Evolutionary conservation across 2,797 vertebrate species (phyloP), one percentile per base, ranked within the genome.

Genomic region (Nyctibius grandis): DNA sequence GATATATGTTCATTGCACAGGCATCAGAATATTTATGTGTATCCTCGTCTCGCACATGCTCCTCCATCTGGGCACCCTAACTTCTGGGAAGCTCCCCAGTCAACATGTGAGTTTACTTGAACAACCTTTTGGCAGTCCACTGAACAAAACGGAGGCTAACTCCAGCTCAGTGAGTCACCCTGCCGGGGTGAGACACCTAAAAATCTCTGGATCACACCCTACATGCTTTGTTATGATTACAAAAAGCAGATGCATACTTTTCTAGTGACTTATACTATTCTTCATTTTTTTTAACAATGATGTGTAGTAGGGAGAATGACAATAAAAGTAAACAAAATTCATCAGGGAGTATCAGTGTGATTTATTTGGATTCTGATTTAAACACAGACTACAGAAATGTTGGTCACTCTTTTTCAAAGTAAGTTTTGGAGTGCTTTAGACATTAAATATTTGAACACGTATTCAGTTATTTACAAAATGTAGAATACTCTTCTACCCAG

Each of bases 171-270:
- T 88, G 73, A 89, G 45, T 89, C 89, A 96, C 40, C 53, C 68
- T 60, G 48, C 40, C 8, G 5, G 64, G 56, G 22, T 42, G 33
- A 88, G 53, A 91, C n/a, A 95, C 68, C 29, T 45, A 88, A 88
- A 79, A 85, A 60, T 94, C 61, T 42, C 76, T 57, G 60, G 79
- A 88, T 86, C 79, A 86, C 28, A 0, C 90, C 73, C 90, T 84
- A 34, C 5, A 12, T 50, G 38, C 61, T 94, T 95, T 91, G 76
- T 75, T 95, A 88, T 61, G 72, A 94, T 75, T 95, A 84, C 45
- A 95, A 91, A 95, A 96, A 82, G 29, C 82, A 93, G 78, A 93
- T 86, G 47, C 82, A 91, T 91, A 69, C 47, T 95, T 81, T 86
- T 78, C 67, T 56, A 91, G 57, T 91, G 83, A 95, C 83, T 76